phyloP scores from a whole-genome alignment of 1,140 invertebrate species.

The Drosophila sp. region DNA sequence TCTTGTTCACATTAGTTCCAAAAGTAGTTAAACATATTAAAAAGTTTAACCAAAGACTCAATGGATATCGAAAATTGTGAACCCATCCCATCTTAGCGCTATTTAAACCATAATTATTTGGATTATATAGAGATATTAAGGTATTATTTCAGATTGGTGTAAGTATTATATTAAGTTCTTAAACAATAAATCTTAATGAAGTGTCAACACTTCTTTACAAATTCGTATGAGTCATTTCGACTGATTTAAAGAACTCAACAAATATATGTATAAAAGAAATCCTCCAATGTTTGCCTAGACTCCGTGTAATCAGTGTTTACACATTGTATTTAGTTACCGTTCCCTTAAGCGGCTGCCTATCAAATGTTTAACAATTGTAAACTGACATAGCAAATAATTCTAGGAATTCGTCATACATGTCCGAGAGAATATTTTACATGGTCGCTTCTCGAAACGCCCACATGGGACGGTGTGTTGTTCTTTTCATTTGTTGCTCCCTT shows the following conservation, averaged over 20 bases:
- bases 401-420: conserved; percentile 19
- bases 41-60: too few species aligned
- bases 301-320: conserved; percentile 14
- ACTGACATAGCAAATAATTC: conserved; percentile 19
- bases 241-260: not conserved
- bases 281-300: conserved; percentile 6
- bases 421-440: conserved; percentile 5
- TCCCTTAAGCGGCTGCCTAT: conserved; percentile 4
- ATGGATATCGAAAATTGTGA: too few species aligned
- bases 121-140: too few species aligned
- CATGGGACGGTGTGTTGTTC: not conserved
- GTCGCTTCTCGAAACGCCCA: conserved; percentile 2
- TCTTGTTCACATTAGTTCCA: too few species aligned
- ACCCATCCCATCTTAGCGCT: too few species aligned
- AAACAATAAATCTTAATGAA: not conserved
- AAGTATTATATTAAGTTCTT: too few species aligned
- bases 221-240: not conserved
- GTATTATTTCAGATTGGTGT: not conserved
- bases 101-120: too few species aligned
- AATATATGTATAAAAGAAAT: conserved; percentile 3
- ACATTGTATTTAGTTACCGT: conserved; percentile 6
- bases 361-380: conserved; percentile 21
- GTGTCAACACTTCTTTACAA: not conserved
- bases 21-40: too few species aligned
- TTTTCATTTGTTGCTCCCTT: conserved; percentile 10